Base-by-base conservation (phyloP, 1,140 invertebrate genomes). In the Cotesia typhae region DNA sequence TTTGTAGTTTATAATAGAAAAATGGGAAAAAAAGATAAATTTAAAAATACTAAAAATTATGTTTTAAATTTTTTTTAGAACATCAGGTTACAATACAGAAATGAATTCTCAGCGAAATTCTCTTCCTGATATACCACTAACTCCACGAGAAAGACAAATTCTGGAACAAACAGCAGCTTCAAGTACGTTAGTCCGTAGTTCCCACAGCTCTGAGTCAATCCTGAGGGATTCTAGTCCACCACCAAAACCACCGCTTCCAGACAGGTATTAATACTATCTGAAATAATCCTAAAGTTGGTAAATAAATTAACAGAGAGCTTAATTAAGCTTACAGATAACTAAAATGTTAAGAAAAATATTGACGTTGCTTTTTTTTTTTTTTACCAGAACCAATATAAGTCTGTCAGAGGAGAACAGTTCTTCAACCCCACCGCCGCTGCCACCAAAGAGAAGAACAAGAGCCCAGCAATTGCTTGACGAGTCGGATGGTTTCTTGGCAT, bases 191-290 rank as follows among this genome's bases (percentile, higher is more conserved):
- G 89, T 92, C 75, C 87, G 90, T 67, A 89, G 88, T 74, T 94
- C 93, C 60, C 92, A 94, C 78, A 94, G 93, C 78, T 92, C 92
- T 4, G 93, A 94, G 84, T 92, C 91, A 1, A 89, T 92, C 72
- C 84, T 92, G 84, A 90, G 89, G 72, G 90, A 91, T 84, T 87
- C 88, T 76, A 89, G 89, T 85, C 87, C 94, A 68, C 95, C 95
- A 65, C 95, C 95, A 3, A 97, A 97, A 87, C 95, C 95, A 57
- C 95, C 95, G 59, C 87, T 95, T 77, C 94, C 94, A 53, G 90
- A 90, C 77, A 87, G 92, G 92, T 92, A 84, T 47, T 9, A 47
- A 47, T 47, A 47, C 6, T 47, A 47, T 47, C 41, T 47, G 41
- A 47, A 47, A 47, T 10, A 47, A 28, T 28, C 28, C 28, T 28